phyloP scores from a whole-genome alignment of 2,797 vertebrate species.

The Enteromius afrohamiltoni region DNA sequence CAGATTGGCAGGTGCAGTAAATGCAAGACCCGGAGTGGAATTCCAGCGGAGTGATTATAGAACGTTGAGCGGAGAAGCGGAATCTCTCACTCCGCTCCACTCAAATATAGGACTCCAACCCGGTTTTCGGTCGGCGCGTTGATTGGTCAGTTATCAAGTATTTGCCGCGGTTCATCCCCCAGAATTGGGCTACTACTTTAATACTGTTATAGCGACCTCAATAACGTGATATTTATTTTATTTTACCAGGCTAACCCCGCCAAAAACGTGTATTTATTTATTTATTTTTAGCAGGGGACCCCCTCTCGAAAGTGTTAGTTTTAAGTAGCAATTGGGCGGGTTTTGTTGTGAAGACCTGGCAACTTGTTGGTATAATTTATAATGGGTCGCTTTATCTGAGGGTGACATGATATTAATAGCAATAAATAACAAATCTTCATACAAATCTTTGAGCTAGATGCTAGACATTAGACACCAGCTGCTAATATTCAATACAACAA shows the following conservation, averaged over 20 bases:
- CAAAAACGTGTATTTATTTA: too few relatives aligned
- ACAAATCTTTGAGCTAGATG: not conserved
- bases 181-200: too few relatives aligned
- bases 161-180: too few relatives aligned
- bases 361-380: not conserved
- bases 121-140: not conserved
- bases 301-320: too few relatives aligned
- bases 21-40: not conserved
- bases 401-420: not conserved
- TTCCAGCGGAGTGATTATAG: too few relatives aligned
- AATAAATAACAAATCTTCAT: not conserved
- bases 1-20: not conserved
- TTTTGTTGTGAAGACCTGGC: too few relatives aligned
- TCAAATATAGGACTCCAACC: not conserved
- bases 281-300: too few relatives aligned
- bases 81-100: not conserved
- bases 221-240: too few relatives aligned
- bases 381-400: not conserved
- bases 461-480: not conserved
- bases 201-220: too few relatives aligned
- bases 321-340: too few relatives aligned
- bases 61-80: not conserved
- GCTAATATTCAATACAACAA: not conserved
- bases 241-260: too few relatives aligned
- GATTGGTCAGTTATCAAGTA: too few relatives aligned